phyloP scores from a whole-genome alignment of 92 coral and sea anemone species.

The Ricordea florida region DNA sequence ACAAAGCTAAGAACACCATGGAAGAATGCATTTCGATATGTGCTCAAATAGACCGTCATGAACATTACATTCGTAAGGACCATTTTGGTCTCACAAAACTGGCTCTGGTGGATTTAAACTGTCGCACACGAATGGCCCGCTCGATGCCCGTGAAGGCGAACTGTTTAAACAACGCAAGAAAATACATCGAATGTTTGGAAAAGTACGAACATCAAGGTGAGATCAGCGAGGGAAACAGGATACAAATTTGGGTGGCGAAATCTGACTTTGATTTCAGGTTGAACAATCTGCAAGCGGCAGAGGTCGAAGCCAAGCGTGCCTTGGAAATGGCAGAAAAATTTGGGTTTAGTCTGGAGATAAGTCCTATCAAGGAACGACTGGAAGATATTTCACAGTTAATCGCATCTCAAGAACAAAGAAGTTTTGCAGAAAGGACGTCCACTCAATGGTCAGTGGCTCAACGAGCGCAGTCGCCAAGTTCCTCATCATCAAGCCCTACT shows the following conservation, averaged over 20 bases:
- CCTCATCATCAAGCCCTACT: neutral
- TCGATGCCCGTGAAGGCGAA: neutral
- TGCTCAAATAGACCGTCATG: constrained; percentile 13
- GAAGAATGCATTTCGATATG: constrained; percentile 46
- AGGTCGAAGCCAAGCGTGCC: constrained; percentile 7
- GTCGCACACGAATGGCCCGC: constrained; percentile 56
- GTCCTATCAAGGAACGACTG: constrained; percentile 28
- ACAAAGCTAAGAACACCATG: constrained; percentile 4
- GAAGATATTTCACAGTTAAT: neutral
- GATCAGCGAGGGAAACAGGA: constrained; percentile 39
- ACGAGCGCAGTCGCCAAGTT: neutral
- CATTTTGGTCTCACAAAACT: constrained; percentile 46
- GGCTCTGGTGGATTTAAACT: constrained; percentile 61
- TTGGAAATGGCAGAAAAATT: constrained; percentile 14
- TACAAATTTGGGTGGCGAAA: constrained; percentile 26
- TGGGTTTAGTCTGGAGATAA: constrained; percentile 50
- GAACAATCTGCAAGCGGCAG: constrained; percentile 11
- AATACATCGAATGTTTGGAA: constrained; percentile 22
- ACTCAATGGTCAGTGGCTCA: neutral
- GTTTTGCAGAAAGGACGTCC: neutral
- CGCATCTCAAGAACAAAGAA: neutral
- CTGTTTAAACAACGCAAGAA: constrained; percentile 35
- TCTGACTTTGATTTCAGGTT: constrained; percentile 36
- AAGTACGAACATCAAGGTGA: constrained; percentile 14
- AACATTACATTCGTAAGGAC: constrained; percentile 44